phyloP scores from a whole-genome alignment of 2,113 vertebrate species.

The Apistogramma diplotaenia region DNA sequence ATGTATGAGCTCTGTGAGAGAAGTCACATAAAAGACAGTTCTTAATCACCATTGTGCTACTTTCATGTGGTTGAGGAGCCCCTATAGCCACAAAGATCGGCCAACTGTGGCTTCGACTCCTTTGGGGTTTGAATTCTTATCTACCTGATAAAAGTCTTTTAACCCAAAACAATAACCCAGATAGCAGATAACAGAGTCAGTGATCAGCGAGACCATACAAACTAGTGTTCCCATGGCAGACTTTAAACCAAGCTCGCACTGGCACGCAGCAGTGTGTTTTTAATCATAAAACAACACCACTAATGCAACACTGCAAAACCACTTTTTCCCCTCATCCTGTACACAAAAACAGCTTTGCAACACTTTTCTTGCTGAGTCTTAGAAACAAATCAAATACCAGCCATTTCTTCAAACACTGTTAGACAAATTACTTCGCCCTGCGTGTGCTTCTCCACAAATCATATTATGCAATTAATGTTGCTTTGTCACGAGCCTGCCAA shows the following conservation, averaged over 20 bases:
- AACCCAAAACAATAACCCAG: conserved; percentile 35
- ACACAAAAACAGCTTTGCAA: not conserved
- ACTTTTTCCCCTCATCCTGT: not conserved
- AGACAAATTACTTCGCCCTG: not conserved
- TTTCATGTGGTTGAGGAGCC: conserved; percentile 22
- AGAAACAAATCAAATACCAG: not conserved
- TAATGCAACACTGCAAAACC: not conserved
- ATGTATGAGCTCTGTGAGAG: not conserved
- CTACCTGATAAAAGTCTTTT: conserved; percentile 39
- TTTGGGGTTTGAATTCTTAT: not conserved
- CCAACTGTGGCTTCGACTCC: conserved; percentile 9
- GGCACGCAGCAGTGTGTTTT: not conserved
- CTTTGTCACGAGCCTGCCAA: conserved; percentile 10
- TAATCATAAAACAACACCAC: not conserved
- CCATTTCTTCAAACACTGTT: not conserved
- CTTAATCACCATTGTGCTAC: not conserved
- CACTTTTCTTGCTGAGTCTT: not conserved
- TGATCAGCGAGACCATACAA: conserved; percentile 45
- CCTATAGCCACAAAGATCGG: conserved; percentile 9
- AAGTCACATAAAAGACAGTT: not conserved
- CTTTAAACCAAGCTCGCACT: not conserved
- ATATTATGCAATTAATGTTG: conserved; percentile 14
- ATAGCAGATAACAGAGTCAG: conserved; percentile 51
- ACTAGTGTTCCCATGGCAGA: not conserved
- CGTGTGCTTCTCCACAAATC: conserved; percentile 17